A percentile compares a stretch with the other conserved stretches of the same genome.
phyloP scores from a whole-genome alignment of 2,113 vertebrate genomes.

The Carlito syrichta region DNA sequence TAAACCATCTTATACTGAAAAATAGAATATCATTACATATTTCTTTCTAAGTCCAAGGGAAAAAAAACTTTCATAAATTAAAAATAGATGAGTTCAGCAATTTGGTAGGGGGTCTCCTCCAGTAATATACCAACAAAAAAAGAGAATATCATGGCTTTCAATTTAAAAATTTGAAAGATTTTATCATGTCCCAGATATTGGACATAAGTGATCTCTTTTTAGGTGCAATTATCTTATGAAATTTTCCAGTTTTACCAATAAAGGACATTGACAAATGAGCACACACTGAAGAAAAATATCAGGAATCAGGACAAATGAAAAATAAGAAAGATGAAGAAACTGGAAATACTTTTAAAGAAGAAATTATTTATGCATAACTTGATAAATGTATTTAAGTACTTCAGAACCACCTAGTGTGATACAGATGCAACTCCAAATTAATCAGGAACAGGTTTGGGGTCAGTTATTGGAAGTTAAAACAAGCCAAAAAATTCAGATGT shows the following conservation, averaged over 20 bases:
- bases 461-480: background rate
- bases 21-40: background rate
- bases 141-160: background rate
- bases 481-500: background rate
- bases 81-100: background rate
- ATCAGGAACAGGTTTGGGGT: background rate
- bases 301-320: background rate
- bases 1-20: background rate
- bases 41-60: background rate
- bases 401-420: background rate
- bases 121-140: no score
- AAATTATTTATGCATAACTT: background rate
- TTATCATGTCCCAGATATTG: background rate
- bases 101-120: background rate
- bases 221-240: background rate
- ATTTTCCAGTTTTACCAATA: background rate
- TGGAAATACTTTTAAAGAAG: background rate
- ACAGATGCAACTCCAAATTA: background rate
- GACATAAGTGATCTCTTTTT: background rate
- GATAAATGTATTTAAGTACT: background rate
- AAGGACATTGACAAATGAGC: background rate
- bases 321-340: background rate
- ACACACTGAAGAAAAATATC: background rate
- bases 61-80: background rate
- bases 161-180: background rate